These are phyloP conservation scores for Patiria pectinifera DNA, from an alignment of 53 echinoderm and acorn worm species.

Conservation along the genomic window DNA sequence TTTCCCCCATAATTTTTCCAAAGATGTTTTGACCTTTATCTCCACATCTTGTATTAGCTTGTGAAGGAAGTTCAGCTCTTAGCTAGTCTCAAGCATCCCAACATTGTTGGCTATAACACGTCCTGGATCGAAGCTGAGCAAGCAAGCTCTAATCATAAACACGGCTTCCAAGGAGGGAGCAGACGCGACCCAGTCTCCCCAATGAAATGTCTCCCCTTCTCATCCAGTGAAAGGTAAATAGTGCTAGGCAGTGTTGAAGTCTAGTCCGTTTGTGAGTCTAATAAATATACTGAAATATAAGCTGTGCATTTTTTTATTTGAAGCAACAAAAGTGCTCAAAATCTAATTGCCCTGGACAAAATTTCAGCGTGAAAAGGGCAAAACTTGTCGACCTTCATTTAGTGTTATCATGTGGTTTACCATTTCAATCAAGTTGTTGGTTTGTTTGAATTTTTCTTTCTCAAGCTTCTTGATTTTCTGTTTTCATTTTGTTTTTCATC, in stretches of 20 bases:
- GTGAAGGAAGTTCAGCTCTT: slow-evolving; percentile 73
- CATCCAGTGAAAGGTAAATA: slow-evolving; percentile 49
- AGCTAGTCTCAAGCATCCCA: slow-evolving; percentile 71
- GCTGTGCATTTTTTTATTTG: too few species aligned
- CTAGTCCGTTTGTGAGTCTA: too few species aligned
- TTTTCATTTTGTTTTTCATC: neutral
- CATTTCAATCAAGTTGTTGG: neutral
- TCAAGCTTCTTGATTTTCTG: neutral
- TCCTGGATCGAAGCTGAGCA: slow-evolving; percentile 78
- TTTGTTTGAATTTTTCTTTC: neutral
- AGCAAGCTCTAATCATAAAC: neutral
- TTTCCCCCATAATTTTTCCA: neutral
- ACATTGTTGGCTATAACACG: slow-evolving; percentile 80
- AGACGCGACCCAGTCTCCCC: neutral
- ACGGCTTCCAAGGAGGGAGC: neutral
- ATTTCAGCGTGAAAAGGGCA: too few species aligned
- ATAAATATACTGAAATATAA: too few species aligned
- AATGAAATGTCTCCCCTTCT: slow-evolving; percentile 29
- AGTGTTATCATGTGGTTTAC: too few species aligned
- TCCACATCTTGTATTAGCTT: slow-evolving; percentile 30
- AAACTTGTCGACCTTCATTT: too few species aligned
- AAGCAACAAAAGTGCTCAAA: too few species aligned
- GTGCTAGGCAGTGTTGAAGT: neutral
- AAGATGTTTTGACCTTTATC: neutral
- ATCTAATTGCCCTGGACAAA: too few species aligned